Evolutionary conservation across 2,113 vertebrate genomes (phyloP), one percentile per base, ranked within the genome.

Genomic region (Brachypteracias leptosomus): DNA sequence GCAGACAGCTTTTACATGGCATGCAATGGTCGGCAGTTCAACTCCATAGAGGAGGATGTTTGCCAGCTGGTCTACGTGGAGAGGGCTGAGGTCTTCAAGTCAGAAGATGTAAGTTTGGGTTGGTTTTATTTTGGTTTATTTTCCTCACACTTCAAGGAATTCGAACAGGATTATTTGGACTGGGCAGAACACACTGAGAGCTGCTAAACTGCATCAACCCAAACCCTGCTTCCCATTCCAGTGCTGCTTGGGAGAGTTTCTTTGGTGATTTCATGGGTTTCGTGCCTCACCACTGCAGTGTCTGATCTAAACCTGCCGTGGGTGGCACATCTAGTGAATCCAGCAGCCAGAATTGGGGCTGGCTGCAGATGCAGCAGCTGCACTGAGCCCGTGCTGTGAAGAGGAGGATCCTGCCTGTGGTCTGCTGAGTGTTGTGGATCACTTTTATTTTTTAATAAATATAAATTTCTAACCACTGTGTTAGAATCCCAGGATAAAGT

Each of bases 51-150:
- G 97, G 99, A 99, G 40, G 99, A 99, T 0, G 99, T 99, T 47
- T 99, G 99, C 80, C 99, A 99, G 93, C 96, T 99, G 87, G 99
- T 99, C 10, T 99, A 99, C 2, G 99, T 99, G 96, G 99, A 99
- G 83, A 98, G 99, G 51, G 99, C 99, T 3, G 99, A 99, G 93
- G 99, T 99, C 63, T 98, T 99, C 82, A 99, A 98, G 96, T 99
- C 99, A 16, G 99, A 99, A 68, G 98, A 99, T 93, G 99, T 99
- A 88, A 96, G 97, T 95, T 35, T 38, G 35, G 20, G 22, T 49
- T 58, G 68, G 14, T 3, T 47, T 65, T 52, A 15, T 42, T 42
- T 42, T 66, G 20, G 3, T 46, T 72, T 58, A 70, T 8, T 40
- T 2, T 42, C 38, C 20, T 8, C 47, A 33, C 18, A 1, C 51